Percentiles rank a stretch among this genome's conserved stretches.
phyloP scores from a whole-genome alignment of 2,888 invertebrate genomes.

The Agriopis marginaria region DNA sequence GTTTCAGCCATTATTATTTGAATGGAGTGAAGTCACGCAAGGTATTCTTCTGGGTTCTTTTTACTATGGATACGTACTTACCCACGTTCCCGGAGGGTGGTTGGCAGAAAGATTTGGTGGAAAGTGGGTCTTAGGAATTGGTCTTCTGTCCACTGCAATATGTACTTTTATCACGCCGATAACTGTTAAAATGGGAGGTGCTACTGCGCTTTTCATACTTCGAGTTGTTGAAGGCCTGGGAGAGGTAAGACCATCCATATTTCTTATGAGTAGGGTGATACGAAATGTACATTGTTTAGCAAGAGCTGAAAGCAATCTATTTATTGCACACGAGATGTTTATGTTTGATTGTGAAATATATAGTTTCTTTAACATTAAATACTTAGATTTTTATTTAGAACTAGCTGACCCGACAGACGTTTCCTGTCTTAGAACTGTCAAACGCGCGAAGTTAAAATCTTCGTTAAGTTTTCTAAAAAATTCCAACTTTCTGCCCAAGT shows the following conservation, averaged over 20 bases:
- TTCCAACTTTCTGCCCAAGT: too few species aligned
- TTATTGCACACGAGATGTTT: too few species aligned
- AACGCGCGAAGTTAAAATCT: too few species aligned
- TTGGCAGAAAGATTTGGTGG: conserved; percentile 93
- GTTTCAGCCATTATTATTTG: conserved; percentile 72
- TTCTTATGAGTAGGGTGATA: neutral
- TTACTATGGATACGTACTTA: conserved; percentile 94
- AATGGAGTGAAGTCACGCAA: conserved; percentile 90
- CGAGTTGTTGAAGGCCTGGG: conserved; percentile 87
- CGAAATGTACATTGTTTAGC: too few species aligned
- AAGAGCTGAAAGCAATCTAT: too few species aligned
- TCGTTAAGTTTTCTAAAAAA: too few species aligned
- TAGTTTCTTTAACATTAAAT: too few species aligned
- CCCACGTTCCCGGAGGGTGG: conserved; percentile 94
- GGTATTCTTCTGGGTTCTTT: conserved; percentile 93
- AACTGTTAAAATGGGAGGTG: conserved; percentile 86
- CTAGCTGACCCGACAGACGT: too few species aligned
- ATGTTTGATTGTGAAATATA: too few species aligned
- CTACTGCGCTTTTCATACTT: conserved; percentile 83
- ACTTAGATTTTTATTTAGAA: too few species aligned
- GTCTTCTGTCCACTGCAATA: conserved; percentile 92
- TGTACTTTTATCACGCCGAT: conserved; percentile 93
- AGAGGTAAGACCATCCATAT: conserved; percentile 83
- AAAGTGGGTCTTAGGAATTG: conserved; percentile 93
- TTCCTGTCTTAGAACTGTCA: too few species aligned